Conservation (phyloP, 1,140 invertebrate genomes). For the Fopius arisanus region DNA sequence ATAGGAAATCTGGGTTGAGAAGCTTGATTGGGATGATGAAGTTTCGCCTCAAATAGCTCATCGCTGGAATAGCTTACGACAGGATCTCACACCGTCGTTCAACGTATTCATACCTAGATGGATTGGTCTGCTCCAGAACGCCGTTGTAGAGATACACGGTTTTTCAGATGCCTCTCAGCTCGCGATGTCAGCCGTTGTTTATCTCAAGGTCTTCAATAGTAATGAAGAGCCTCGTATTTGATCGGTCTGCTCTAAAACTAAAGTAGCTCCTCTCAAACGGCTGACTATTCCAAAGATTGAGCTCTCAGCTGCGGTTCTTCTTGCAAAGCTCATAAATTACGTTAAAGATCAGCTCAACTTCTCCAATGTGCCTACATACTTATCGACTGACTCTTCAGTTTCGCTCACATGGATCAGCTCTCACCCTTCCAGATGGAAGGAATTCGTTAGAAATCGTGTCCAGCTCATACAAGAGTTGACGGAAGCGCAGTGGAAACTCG, state of each 20-base stretch:
- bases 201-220: conserved; percentile 19
- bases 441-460: no score
- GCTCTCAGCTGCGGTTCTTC: conserved; percentile 1
- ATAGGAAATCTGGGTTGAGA: conserved; percentile 34
- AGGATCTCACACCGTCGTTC: conserved; percentile 23
- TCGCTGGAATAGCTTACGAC: conserved; percentile 18
- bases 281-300: conserved; percentile 21
- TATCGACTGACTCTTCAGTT: no score
- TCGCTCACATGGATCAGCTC: not conserved
- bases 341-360: no score
- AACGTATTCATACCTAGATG: conserved; percentile 36
- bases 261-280: conserved; percentile 17
- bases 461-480: no score
- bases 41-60: not conserved
- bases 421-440: no score
- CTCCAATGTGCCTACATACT: no score
- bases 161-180: conserved; percentile 42
- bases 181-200: conserved; percentile 35
- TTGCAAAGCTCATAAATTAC: conserved; percentile 13
- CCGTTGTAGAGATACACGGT: conserved; percentile 36
- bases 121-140: not conserved
- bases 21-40: conserved; percentile 34
- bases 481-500: no score
- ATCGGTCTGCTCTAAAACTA: conserved; percentile 16
- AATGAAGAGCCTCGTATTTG: not conserved